Conservation (phyloP, 1,140 invertebrate species). For the Hyphantria cunea region DNA sequence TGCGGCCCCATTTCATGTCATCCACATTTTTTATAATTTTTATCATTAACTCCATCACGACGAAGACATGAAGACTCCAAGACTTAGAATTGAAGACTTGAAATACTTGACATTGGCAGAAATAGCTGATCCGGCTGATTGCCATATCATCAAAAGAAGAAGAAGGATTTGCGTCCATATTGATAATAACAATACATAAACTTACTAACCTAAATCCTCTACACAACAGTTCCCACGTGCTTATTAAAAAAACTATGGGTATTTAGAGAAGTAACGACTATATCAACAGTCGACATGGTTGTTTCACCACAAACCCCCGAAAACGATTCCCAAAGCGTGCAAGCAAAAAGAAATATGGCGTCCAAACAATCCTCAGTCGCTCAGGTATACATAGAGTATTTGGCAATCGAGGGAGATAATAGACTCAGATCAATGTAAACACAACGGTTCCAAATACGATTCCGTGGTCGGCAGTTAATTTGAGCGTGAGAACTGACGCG, state of each 20-base stretch:
- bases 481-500: slow-evolving; percentile 58
- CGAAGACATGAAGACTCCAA: no score
- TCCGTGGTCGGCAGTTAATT: slow-evolving; percentile 46
- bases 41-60: no score
- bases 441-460: slow-evolving; percentile 55
- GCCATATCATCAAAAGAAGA: no score
- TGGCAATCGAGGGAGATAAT: slow-evolving; percentile 23
- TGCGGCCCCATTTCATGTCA: no score
- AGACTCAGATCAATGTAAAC: slow-evolving; percentile 39
- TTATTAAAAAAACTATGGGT: slow-evolving; percentile 27
- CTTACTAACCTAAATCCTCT: slow-evolving; percentile 1
- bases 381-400: slow-evolving; percentile 9
- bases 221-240: slow-evolving; percentile 6
- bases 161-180: no score
- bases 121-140: no score
- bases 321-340: slow-evolving; percentile 62
- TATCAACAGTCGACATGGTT: slow-evolving; percentile 60
- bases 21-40: no score
- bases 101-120: no score
- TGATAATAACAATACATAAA: no score
- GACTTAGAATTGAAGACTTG: no score
- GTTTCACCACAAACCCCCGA: slow-evolving; percentile 74
- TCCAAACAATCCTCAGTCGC: slow-evolving; percentile 74
- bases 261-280: slow-evolving; percentile 36
- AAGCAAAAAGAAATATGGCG: slow-evolving; percentile 69